Base-by-base conservation (phyloP, 2,888 invertebrate genomes). In the Drosophila infuscata region DNA sequence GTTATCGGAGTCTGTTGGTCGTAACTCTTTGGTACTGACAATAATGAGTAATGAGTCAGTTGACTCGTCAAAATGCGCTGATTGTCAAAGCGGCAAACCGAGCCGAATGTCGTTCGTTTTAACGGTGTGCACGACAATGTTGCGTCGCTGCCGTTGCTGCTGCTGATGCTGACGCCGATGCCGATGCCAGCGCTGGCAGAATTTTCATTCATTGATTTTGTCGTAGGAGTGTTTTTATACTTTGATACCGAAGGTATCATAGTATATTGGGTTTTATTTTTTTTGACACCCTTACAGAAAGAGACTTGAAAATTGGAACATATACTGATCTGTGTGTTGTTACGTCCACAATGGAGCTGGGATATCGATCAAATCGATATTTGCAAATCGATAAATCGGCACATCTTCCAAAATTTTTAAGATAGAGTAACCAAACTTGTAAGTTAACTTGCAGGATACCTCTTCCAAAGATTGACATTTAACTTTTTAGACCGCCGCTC, bases 201-300 rank as follows among this genome's bases (percentile, higher is more conserved):
- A 46, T 64, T 77, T 78, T 79, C 79, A 79, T 79, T 79, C 80
- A 80, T 77, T 76, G 70, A 80, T 79, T 68, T 56, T 67, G 53
- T 56, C 58, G 57, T 35, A 30, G 36, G 62, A 17, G 38, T 32
- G 32, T 52, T 38, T 36, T 25, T 41, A 25, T 46, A 25, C 25
- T 15, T 25, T 46, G 0, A 4, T 46, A 25, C 46, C 20, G 25
- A 2, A 2, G 12, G 46, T 4, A 25, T 25, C 8, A 9, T 2
- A 41, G n/a, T 41, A 41, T n/a, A 41, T 41, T 41, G n/a, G 9
- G 3, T n/a, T 5, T n/a, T 6, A 15, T 36, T 36, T 36, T 36
- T 2, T 36, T 36, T 15, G 36, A 36, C 15, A 25, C 25, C 25
- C 25, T 25, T 25, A 25, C 25, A 25, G 2, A 25, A 25, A 25